Evolutionary conservation across 2,113 vertebrate genomes (phyloP), one percentile per base, ranked within the genome.

Genomic region (Conger conger): DNA sequence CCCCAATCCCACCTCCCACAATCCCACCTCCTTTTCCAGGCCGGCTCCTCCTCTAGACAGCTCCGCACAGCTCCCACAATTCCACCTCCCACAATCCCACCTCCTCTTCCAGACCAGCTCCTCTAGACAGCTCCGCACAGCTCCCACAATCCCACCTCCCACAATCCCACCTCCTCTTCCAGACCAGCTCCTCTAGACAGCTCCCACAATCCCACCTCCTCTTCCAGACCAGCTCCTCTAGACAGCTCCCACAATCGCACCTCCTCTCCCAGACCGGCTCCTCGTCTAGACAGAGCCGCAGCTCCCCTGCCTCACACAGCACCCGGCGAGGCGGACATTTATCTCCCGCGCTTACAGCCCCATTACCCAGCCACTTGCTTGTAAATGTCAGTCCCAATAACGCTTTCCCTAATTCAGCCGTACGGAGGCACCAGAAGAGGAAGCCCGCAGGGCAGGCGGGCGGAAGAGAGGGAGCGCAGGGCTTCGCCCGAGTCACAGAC

Each of bases 321-420:
- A 87, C 90, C 80, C 5, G 0, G 40, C 50, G 8, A 89, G 83
- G 23, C 82, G 3, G 23, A 53, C 33, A 0, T 18, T 13, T 76
- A 35, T 16, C 38, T 50, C 15, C 79, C 1, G 35, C 83, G 7
- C 30, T 87, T 80, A 83, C 3, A 84, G 76, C 5, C 17, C 17
- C 76, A 86, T 0, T 63, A 50, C 0, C 84, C 73, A 18, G 27
- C 79, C 42, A 81, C 87, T 88, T 87, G 77, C 79, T 86, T 60
- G 85, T 85, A 78, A 33, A 86, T 8, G 85, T 86, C 35, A 45
- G 30, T 83, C 80, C 36, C 37, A 78, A 84, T 86, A 81, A 82
- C 4, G 37, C 57, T 27, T 4, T 57, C 17, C 35, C 27, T 18
- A 1, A 30, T 83, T 38, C 50, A 36, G 37, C 50, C 11, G 35